Conservation (phyloP, 2,113 vertebrate genomes). For the Nycticorax nycticorax region DNA sequence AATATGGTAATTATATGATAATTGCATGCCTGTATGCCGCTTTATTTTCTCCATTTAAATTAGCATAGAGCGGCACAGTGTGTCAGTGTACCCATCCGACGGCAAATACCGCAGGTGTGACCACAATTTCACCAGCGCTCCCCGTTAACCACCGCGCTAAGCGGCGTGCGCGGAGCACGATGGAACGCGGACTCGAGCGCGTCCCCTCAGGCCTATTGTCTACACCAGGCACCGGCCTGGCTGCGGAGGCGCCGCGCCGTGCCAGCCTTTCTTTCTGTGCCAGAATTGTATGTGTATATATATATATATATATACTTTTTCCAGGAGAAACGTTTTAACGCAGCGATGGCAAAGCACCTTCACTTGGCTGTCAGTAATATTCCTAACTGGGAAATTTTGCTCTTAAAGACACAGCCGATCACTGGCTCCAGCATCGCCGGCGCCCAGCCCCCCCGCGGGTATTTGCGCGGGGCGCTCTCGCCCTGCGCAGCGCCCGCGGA, state of each 20-base stretch:
- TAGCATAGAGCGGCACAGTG: background rate
- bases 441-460: background rate
- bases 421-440: rapidly evolving
- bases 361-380: rapidly evolving
- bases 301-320: too few relatives aligned
- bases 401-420: background rate
- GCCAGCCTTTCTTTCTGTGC: too few relatives aligned
- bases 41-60: background rate
- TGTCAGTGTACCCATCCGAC: background rate
- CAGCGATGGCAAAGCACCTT: background rate
- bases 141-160: background rate
- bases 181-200: background rate
- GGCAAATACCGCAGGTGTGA: background rate
- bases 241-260: background rate
- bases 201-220: background rate
- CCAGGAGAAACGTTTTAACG: rapidly evolving
- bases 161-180: background rate
- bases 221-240: background rate
- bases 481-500: background rate
- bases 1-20: background rate
- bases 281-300: too few relatives aligned
- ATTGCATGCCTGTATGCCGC: background rate
- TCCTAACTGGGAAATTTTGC: rapidly evolving
- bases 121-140: background rate
- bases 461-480: rapidly evolving